phyloP scores from a whole-genome alignment of 2,113 vertebrate genomes.

The Pseudopodoces humilis region DNA sequence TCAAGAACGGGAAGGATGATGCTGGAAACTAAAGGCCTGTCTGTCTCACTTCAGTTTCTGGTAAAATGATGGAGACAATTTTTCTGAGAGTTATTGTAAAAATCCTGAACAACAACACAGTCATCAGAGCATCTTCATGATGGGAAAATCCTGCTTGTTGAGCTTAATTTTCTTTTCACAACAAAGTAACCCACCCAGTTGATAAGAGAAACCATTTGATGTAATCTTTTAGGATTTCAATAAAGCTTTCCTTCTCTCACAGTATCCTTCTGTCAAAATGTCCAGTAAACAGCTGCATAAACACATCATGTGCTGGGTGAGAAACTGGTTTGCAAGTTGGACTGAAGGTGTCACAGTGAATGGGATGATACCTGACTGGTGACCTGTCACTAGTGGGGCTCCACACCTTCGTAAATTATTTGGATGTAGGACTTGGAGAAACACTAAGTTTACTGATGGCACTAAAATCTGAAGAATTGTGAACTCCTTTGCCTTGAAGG shows the following conservation, averaged over 20 bases:
- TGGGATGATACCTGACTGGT: background rate
- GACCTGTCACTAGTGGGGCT: background rate
- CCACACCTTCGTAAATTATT: background rate
- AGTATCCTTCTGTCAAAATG: background rate
- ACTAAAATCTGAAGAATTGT: background rate
- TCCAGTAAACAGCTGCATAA: background rate
- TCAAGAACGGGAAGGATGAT: background rate
- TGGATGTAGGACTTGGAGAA: background rate
- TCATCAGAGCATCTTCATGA: background rate
- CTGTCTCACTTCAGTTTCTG: background rate
- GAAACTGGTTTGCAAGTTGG: accelerated
- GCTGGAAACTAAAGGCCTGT: background rate
- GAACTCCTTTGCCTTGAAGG: background rate
- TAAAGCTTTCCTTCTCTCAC: background rate
- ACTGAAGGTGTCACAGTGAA: background rate
- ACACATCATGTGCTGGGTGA: background rate
- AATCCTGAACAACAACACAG: background rate
- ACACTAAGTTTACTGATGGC: background rate
- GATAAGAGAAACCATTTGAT: background rate
- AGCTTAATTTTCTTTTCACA: background rate
- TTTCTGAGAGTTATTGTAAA: background rate
- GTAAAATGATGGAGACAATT: background rate
- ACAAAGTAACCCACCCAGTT: background rate
- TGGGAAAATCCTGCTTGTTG: background rate
- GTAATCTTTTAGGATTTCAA: background rate